Percentiles rank a stretch among this genome's conserved stretches.
Evolutionary conservation across 2,888 invertebrate genomes (phyloP).

Genomic region (Busseola fusca): DNA sequence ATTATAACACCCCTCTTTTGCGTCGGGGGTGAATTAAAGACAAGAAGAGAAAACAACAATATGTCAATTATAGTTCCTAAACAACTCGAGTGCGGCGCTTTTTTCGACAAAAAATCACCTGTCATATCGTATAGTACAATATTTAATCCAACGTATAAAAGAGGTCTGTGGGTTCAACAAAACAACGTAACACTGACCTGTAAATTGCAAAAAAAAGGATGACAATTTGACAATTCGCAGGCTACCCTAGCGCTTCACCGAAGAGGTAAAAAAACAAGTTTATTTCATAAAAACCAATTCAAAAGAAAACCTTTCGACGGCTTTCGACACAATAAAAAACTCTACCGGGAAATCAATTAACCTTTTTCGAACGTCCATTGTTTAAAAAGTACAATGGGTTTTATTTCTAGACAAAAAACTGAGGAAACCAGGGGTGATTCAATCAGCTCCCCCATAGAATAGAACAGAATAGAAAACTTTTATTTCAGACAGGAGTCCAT

Average conservation of each 20-base stretch:
- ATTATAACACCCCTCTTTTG: too few species aligned
- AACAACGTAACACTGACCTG: neutral
- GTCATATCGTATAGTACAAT: too few species aligned
- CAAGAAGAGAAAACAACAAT: too few species aligned
- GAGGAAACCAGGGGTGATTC: conserved; percentile 10
- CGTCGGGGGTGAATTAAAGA: too few species aligned
- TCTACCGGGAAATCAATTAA: conserved; percentile 51
- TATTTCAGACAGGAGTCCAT: too few species aligned
- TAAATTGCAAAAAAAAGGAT: neutral
- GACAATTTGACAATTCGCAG: neutral
- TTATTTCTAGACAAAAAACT: conserved; percentile 37
- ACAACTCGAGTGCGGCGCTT: too few species aligned
- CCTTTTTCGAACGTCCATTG: conserved; percentile 48
- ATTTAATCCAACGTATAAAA: neutral
- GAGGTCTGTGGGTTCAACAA: too few species aligned
- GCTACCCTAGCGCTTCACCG: neutral
- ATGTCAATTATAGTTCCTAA: too few species aligned
- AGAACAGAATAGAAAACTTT: too few species aligned
- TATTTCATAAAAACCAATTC: conserved; percentile 22
- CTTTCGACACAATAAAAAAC: conserved; percentile 7
- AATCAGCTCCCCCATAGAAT: conserved; percentile 27
- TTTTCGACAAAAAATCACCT: too few species aligned
- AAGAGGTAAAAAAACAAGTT: conserved; percentile 3
- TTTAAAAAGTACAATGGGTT: conserved; percentile 51
- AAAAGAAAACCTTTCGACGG: conserved; percentile 30